These are phyloP conservation scores for Ophion obscuratus DNA, from an alignment of 2,888 invertebrate species.

Conservation along the genomic window DNA sequence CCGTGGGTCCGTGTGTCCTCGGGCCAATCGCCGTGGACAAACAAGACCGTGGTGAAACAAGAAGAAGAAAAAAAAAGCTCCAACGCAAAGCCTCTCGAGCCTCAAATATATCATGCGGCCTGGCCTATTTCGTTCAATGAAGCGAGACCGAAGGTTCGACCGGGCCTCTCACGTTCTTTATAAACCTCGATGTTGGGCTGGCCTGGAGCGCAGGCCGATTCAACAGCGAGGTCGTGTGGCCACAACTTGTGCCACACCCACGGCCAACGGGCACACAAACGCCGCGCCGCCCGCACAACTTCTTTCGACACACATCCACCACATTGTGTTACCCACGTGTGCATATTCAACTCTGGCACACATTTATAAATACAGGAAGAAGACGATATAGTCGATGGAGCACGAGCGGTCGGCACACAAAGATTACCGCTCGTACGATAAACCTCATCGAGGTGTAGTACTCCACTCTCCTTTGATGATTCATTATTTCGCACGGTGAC, in stretches of 20 bases:
- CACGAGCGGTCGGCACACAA: too few species aligned
- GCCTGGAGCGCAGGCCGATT: slow-evolving; percentile 70
- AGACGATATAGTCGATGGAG: neutral
- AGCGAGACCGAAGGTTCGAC: slow-evolving; percentile 75
- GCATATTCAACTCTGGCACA: slow-evolving; percentile 16
- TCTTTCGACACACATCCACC: slow-evolving; percentile 54
- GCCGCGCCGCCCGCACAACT: slow-evolving; percentile 48
- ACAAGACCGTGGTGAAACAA: too few species aligned
- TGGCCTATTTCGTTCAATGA: slow-evolving; percentile 79
- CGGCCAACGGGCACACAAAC: slow-evolving; percentile 49
- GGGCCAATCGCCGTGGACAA: slow-evolving; percentile 1
- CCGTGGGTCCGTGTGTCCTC: slow-evolving; percentile 21
- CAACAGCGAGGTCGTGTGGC: slow-evolving; percentile 70
- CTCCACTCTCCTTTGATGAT: neutral
- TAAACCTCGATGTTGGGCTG: slow-evolving; percentile 27
- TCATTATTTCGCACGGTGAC: slow-evolving; percentile 1
- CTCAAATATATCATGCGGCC: slow-evolving; percentile 54
- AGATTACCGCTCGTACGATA: slow-evolving; percentile 1
- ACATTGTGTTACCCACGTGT: slow-evolving; percentile 7
- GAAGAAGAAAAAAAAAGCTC: slow-evolving; percentile 25
- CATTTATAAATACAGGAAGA: slow-evolving; percentile 33
- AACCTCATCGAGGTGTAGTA: slow-evolving; percentile 11
- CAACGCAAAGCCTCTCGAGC: slow-evolving; percentile 63
- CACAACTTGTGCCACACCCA: slow-evolving; percentile 73
- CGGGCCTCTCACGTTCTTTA: slow-evolving; percentile 70